Evolutionary conservation across 2,888 invertebrate species (phyloP).

Genomic region (Ceratothoa steindachneri): DNA sequence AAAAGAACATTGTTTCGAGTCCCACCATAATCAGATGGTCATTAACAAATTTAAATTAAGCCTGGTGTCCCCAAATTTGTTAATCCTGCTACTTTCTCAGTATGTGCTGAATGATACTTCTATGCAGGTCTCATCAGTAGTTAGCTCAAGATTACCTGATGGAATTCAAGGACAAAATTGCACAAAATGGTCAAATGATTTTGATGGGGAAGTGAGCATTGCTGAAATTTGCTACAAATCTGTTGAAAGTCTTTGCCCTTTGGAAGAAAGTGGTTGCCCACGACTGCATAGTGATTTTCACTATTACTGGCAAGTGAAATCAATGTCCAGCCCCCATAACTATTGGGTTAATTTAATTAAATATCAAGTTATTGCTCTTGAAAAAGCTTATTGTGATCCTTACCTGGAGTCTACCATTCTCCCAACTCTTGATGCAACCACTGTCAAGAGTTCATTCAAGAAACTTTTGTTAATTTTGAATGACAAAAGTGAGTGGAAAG

Average conservation of each 20-base stretch:
- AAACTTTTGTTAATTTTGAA: conserved; percentile 13
- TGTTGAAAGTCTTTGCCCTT: conserved; percentile 20
- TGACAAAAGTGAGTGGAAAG: conserved; percentile 21
- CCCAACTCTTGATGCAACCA: conserved; percentile 20
- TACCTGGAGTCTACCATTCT: conserved; percentile 12
- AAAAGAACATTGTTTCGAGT: conserved; percentile 24
- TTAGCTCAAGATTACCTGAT: no score
- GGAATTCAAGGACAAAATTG: background rate
- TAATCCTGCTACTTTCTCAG: no score
- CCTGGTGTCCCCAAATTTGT: background rate
- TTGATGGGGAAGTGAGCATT: conserved; percentile 13
- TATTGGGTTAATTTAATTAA: conserved; percentile 20
- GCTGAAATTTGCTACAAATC: conserved; percentile 38
- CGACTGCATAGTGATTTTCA: conserved; percentile 22
- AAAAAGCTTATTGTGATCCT: conserved; percentile 27
- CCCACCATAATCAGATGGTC: conserved; percentile 26
- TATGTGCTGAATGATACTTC: no score
- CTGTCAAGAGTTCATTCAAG: background rate
- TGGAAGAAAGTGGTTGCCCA: conserved; percentile 20
- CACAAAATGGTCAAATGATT: conserved; percentile 21
- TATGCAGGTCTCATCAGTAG: no score
- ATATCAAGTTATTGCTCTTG: conserved; percentile 13
- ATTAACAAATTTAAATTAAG: conserved; percentile 15
- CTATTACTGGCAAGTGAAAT: conserved; percentile 33
- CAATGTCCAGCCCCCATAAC: background rate